Evolutionary conservation across 2,888 invertebrate genomes (phyloP).

Genomic region (Euplagia quadripunctaria): DNA sequence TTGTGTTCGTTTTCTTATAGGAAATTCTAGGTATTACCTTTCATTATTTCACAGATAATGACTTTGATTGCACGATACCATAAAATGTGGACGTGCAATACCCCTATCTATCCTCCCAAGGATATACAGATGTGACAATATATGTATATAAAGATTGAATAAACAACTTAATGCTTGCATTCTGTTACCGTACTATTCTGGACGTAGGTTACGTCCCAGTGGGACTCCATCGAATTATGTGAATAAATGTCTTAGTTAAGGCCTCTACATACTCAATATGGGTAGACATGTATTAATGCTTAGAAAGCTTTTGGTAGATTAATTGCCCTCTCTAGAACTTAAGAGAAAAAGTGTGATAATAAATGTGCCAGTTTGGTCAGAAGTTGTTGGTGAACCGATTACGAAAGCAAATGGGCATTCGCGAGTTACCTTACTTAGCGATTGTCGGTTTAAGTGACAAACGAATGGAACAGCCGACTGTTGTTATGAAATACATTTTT

Average conservation of each 20-base stretch:
- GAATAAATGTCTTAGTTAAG: background rate
- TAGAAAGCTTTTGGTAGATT: constrained; percentile 1
- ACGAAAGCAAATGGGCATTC: constrained; percentile 51
- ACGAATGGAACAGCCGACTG: background rate
- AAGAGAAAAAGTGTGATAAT: constrained; percentile 25
- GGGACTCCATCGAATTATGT: background rate
- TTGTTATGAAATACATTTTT: background rate
- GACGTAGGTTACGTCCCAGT: background rate
- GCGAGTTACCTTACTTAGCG: constrained; percentile 37
- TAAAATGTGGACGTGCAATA: too few relatives aligned
- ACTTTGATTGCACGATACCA: too few relatives aligned
- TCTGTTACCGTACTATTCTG: background rate
- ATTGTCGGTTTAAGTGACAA: constrained; percentile 16
- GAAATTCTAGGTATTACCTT: too few relatives aligned
- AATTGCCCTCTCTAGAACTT: background rate
- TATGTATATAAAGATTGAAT: too few relatives aligned
- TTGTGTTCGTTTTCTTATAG: too few relatives aligned
- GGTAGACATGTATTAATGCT: background rate
- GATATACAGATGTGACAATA: too few relatives aligned
- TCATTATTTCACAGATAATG: too few relatives aligned
- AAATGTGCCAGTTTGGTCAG: constrained; percentile 34
- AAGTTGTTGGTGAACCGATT: constrained; percentile 36
- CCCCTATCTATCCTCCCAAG: too few relatives aligned
- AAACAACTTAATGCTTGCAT: background rate
- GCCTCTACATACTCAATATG: background rate